These are phyloP conservation scores for Nannobrachium achirus DNA, from an alignment of 2,113 vertebrate genomes.

Conservation along the genomic window DNA sequence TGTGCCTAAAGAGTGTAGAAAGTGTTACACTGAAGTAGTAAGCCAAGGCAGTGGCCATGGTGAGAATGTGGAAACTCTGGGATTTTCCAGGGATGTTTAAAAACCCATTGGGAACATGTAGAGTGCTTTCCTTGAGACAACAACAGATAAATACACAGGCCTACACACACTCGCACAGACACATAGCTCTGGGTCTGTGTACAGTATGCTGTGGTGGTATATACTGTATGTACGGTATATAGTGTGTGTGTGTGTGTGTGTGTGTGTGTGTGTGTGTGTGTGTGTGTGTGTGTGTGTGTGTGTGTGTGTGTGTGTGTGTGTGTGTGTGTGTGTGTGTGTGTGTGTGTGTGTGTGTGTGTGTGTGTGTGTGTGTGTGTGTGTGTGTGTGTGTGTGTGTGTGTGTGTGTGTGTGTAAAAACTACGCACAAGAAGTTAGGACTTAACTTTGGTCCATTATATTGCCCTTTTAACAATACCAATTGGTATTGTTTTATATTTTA, in stretches of 20 bases:
- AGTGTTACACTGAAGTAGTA: conserved; percentile 28
- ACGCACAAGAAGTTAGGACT: too few relatives aligned
- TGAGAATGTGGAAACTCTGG: conserved; percentile 71
- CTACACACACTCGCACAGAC: conserved; percentile 12
- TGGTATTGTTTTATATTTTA: too few relatives aligned
- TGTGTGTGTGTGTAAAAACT: neutral
- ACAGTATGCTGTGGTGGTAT: too few relatives aligned
- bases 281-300: neutral
- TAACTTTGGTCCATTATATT: too few relatives aligned
- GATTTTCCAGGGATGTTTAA: conserved; percentile 75
- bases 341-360: neutral
- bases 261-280: conserved; percentile 10
- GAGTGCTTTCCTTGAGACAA: conserved; percentile 42
- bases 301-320: conserved; percentile 16
- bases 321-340: neutral
- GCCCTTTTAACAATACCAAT: too few relatives aligned
- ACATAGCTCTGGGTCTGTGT: conserved; percentile 17
- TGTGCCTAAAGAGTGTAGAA: too few relatives aligned
- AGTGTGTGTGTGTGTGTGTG: conserved; percentile 16
- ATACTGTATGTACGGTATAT: conserved; percentile 8
- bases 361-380: conserved; percentile 28
- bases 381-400: conserved; percentile 29
- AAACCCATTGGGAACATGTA: conserved; percentile 52
- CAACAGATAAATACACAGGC: conserved; percentile 9
- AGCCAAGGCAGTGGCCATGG: conserved; percentile 36